A percentile compares a stretch with the other conserved stretches of the same genome.
These are phyloP conservation scores for Plusia festucae DNA, from an alignment of 2,888 invertebrate species.

Conservation along the genomic window DNA sequence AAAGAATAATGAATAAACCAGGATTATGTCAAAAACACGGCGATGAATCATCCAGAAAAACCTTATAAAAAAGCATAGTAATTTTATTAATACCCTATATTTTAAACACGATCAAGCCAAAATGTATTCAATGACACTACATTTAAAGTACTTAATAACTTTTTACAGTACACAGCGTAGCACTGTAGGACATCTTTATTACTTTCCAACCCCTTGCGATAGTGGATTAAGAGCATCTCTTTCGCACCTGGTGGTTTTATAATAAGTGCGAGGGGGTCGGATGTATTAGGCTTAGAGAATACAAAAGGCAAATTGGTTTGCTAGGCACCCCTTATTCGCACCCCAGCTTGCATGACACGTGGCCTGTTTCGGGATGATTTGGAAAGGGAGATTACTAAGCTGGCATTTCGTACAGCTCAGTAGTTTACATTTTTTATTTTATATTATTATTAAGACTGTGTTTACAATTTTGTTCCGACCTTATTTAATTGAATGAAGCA, in stretches of 20 bases:
- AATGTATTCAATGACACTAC: slow-evolving; percentile 46
- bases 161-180: slow-evolving; percentile 48
- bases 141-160: slow-evolving; percentile 59
- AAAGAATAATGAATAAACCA: slow-evolving; percentile 19
- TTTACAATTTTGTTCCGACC: slow-evolving; percentile 16
- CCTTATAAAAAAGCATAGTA: slow-evolving; percentile 41
- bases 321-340: slow-evolving; percentile 75
- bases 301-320: slow-evolving; percentile 82
- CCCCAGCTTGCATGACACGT: slow-evolving; percentile 81
- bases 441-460: slow-evolving; percentile 38
- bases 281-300: slow-evolving; percentile 67
- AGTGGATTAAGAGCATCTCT: slow-evolving; percentile 63
- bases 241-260: slow-evolving; percentile 53
- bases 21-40: slow-evolving; percentile 22
- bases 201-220: slow-evolving; percentile 63
- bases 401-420: slow-evolving; percentile 50
- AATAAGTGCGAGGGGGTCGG: slow-evolving; percentile 62
- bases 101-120: slow-evolving; percentile 34
- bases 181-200: slow-evolving; percentile 66
- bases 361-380: slow-evolving; percentile 76
- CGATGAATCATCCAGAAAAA: slow-evolving; percentile 38
- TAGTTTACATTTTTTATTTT: slow-evolving; percentile 44
- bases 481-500: slow-evolving; percentile 19
- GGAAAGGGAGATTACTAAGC: slow-evolving; percentile 63
- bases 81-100: slow-evolving; percentile 45